phyloP scores from a whole-genome alignment of 1,140 invertebrate species.

The Drosophila tani region DNA sequence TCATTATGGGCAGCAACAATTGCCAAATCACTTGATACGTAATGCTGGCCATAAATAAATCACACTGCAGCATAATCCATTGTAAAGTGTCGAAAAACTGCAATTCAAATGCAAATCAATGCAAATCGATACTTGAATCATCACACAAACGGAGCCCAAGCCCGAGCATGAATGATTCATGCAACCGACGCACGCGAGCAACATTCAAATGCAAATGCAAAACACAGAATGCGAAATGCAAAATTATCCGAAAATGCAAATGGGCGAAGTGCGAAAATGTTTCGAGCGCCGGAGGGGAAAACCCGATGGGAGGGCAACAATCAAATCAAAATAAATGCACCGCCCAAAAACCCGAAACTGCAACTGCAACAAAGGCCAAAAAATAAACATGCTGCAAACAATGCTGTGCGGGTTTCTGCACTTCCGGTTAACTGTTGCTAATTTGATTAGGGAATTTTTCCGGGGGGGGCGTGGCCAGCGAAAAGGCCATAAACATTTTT shows the following conservation, averaged over 20 bases:
- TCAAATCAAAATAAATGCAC: conserved; percentile 81
- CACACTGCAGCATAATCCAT: conserved; percentile 80
- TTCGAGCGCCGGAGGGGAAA: conserved; percentile 27
- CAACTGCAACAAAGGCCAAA: conserved; percentile 53
- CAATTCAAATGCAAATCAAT: conserved; percentile 82
- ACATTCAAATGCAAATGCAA: conserved; percentile 73
- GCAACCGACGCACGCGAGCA: conserved; percentile 73
- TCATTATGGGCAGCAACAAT: conserved; percentile 67
- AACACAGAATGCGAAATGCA: conserved; percentile 52
- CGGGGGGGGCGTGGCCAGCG: conserved; percentile 30
- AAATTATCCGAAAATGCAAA: conserved; percentile 64
- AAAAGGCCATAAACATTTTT: conserved; percentile 57
- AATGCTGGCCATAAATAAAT: conserved; percentile 78
- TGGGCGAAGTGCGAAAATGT: conserved; percentile 44
- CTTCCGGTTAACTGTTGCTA: conserved; percentile 79
- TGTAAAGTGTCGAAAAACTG: conserved; percentile 82
- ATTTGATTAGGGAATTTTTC: conserved; percentile 77
- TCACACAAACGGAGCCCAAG: conserved; percentile 42
- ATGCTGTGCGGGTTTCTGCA: conserved; percentile 63
- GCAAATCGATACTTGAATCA: conserved; percentile 82
- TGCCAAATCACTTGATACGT: conserved; percentile 72
- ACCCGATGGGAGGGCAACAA: conserved; percentile 71
- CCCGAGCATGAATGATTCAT: conserved; percentile 73
- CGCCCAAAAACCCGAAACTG: conserved; percentile 23
- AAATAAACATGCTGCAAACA: conserved; percentile 52